phyloP scores from a whole-genome alignment of 37 sponge, comb jelly and placozoan genomes.

The Axinella damicornis region DNA sequence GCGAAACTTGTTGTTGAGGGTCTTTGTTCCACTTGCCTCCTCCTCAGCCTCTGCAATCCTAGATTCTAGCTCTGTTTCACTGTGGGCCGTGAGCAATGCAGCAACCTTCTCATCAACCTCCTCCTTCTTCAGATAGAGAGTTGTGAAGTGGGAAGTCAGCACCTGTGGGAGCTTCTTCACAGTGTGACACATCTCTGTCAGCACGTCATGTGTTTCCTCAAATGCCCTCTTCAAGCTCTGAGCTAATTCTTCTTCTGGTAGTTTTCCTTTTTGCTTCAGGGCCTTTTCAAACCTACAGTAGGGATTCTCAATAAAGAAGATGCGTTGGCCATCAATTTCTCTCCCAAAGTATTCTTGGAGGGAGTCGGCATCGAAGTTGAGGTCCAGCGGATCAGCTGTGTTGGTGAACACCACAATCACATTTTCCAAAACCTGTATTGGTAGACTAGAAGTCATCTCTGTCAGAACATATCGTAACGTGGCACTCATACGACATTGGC shows the following conservation, averaged over 20 bases:
- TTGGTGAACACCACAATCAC: constrained; percentile 56
- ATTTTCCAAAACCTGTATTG: constrained; percentile 29
- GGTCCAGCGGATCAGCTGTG: background rate
- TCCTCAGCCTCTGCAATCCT: background rate
- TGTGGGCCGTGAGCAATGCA: background rate
- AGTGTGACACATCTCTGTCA: background rate
- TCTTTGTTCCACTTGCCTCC: background rate
- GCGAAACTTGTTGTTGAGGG: background rate
- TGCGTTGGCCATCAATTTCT: background rate
- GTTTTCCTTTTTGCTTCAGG: background rate
- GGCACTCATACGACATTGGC: constrained; percentile 10
- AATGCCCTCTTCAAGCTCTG: constrained; percentile 6
- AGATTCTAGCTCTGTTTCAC: background rate
- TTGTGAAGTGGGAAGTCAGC: constrained; percentile 15
- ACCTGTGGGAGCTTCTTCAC: background rate
- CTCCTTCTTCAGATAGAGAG: constrained; percentile 34
- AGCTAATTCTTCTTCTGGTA: background rate
- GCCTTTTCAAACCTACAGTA: constrained; percentile 56
- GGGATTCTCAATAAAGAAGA: constrained; percentile 56
- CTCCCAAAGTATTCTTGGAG: constrained; percentile 44
- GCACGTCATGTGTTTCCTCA: background rate
- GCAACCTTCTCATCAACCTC: constrained; percentile 17
- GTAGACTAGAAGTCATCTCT: constrained; percentile 45
- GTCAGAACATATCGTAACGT: constrained; percentile 30
- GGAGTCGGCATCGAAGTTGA: constrained; percentile 6